Conservation (phyloP, 2,113 vertebrate species). For the Fulmarus glacialis region DNA sequence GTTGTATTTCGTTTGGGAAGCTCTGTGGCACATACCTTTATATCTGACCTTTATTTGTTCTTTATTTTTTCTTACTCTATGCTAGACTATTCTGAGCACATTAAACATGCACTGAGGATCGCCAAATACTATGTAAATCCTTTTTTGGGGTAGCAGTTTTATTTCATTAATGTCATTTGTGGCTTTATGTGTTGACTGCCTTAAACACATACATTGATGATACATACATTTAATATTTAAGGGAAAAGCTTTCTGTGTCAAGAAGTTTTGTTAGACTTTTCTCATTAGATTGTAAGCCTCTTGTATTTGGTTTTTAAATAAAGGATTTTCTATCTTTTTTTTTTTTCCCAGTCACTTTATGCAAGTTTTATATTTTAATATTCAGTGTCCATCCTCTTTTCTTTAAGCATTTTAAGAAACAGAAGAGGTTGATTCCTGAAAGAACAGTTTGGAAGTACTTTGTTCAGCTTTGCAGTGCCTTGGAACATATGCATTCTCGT, state of each 20-base stretch:
- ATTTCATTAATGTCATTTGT: neutral
- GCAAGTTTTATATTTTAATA: neutral
- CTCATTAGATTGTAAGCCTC: neutral
- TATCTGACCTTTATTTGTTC: neutral
- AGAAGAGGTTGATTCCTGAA: slow-evolving; percentile 95
- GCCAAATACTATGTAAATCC: neutral
- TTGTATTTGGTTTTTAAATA: neutral
- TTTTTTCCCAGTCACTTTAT: neutral
- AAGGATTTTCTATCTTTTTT: neutral
- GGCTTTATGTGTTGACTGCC: neutral
- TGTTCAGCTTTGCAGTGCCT: slow-evolving; percentile 95
- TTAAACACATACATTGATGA: neutral
- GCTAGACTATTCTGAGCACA: neutral
- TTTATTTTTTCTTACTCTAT: neutral
- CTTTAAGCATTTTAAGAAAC: slow-evolving; percentile 97
- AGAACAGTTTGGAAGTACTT: slow-evolving; percentile 99
- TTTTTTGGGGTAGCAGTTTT: neutral
- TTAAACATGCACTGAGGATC: neutral
- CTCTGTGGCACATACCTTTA: neutral
- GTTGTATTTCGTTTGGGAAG: neutral
- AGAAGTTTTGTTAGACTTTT: neutral
- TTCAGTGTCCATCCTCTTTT: neutral
- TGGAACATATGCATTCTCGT: slow-evolving; percentile 98
- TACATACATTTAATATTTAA: neutral
- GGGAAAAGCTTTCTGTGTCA: neutral